Percentiles rank a stretch among this genome's conserved stretches.
Conservation (phyloP, 2,888 invertebrate genomes). For the Linnaemya vulpina region DNA sequence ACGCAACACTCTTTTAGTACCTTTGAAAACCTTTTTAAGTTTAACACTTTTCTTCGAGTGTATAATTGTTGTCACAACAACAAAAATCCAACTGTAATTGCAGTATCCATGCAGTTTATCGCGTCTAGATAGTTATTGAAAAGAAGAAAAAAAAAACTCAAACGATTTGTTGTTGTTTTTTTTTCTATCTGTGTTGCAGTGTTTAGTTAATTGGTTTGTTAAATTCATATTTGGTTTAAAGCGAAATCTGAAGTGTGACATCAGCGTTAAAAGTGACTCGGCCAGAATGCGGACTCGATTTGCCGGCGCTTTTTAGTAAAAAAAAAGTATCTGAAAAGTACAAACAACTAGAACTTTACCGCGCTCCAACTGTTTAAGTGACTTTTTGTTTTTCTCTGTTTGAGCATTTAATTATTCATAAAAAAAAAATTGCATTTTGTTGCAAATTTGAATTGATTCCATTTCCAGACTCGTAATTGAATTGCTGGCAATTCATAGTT, state of each 20-base stretch:
- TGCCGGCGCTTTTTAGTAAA: conserved; percentile 23
- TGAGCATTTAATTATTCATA: conserved; percentile 20
- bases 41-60: background rate
- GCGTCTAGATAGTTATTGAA: conserved; percentile 50
- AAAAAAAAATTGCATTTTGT: conserved; percentile 2
- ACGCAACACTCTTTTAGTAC: no score
- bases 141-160: background rate
- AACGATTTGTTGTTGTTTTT: background rate
- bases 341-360: conserved; percentile 15
- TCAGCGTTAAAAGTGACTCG: conserved; percentile 67
- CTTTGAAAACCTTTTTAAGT: no score
- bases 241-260: conserved; percentile 68
- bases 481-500: conserved; percentile 42
- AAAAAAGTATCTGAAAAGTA: conserved; percentile 10
- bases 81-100: conserved; percentile 26
- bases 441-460: conserved; percentile 46
- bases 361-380: conserved; percentile 13
- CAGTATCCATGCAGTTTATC: conserved; percentile 35
- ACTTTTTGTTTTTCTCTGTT: conserved; percentile 18
- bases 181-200: conserved; percentile 1
- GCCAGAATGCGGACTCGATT: conserved; percentile 46
- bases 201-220: conserved; percentile 44
- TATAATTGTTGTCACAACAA: background rate
- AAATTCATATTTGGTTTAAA: conserved; percentile 49
- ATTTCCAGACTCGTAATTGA: conserved; percentile 44